phyloP scores from a whole-genome alignment of 2,888 invertebrate genomes.

The Steromphala cineraria region DNA sequence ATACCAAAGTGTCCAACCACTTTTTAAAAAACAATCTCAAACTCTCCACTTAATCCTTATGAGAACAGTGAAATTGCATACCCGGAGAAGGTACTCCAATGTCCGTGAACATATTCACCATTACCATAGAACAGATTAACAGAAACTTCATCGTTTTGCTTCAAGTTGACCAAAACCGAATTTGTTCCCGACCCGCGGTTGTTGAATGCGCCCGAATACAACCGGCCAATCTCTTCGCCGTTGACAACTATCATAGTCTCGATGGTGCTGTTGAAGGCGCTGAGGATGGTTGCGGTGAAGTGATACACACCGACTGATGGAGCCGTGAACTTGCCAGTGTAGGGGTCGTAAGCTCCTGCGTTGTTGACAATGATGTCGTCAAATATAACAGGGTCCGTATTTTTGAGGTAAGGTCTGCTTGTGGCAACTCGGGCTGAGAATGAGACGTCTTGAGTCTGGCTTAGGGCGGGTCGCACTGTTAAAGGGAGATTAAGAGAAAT shows the following conservation, averaged over 20 bases:
- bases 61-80: neutral
- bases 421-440: conserved; percentile 31
- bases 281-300: conserved; percentile 40
- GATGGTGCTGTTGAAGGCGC: conserved; percentile 40
- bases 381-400: conserved; percentile 38
- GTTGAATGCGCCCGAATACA: conserved; percentile 37
- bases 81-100: conserved; percentile 43
- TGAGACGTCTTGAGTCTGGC: conserved; percentile 28
- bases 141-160: conserved; percentile 32
- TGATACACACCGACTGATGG: conserved; percentile 41
- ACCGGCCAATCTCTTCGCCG: conserved; percentile 33
- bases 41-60: too few relatives aligned
- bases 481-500: neutral
- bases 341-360: conserved; percentile 38
- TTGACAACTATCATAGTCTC: conserved; percentile 39
- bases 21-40: too few relatives aligned
- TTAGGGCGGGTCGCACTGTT: neutral
- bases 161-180: conserved; percentile 33
- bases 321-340: conserved; percentile 37
- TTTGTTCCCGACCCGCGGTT: conserved; percentile 39
- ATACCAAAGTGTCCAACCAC: too few relatives aligned
- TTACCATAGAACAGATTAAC: conserved; percentile 39
- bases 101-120: conserved; percentile 41
- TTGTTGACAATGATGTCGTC: conserved; percentile 35
- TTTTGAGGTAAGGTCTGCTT: conserved; percentile 32